Conservation (phyloP, 1,140 invertebrate species). For the Trachelipus rathkii region DNA sequence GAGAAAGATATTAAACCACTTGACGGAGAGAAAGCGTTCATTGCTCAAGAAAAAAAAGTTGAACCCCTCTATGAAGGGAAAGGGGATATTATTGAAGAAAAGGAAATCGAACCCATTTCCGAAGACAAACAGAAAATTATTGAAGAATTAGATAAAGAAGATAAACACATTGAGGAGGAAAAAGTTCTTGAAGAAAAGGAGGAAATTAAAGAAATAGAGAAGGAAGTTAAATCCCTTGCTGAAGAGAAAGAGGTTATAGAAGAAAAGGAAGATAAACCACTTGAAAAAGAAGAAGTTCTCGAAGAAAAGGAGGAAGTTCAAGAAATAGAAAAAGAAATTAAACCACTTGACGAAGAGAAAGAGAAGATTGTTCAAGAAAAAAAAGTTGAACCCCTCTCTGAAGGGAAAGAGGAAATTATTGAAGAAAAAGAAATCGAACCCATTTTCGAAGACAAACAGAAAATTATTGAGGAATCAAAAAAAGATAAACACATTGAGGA, state of each 20-base stretch:
- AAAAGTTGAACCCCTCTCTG: not conserved
- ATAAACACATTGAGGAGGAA: too few relatives aligned
- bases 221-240: not conserved
- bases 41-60: not conserved
- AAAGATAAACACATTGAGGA: too few relatives aligned
- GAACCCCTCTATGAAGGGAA: not conserved
- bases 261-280: conserved; percentile 18
- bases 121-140: not conserved
- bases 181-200: not conserved
- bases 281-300: not conserved
- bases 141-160: too few relatives aligned
- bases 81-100: not conserved
- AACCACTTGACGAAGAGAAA: not conserved
- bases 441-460: too few relatives aligned
- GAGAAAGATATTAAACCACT: conserved; percentile 18
- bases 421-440: too few relatives aligned
- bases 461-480: too few relatives aligned
- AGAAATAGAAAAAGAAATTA: conserved; percentile 18
- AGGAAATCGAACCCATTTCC: not conserved
- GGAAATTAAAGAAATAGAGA: not conserved
- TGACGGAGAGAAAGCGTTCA: conserved; percentile 1
- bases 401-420: too few relatives aligned
- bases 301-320: not conserved
- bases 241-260: not conserved
- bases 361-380: not conserved